A percentile compares a stretch with the other conserved stretches of the same genome.
Conservation (phyloP, 2,797 vertebrate species). For the Chloroceryle amazona region DNA sequence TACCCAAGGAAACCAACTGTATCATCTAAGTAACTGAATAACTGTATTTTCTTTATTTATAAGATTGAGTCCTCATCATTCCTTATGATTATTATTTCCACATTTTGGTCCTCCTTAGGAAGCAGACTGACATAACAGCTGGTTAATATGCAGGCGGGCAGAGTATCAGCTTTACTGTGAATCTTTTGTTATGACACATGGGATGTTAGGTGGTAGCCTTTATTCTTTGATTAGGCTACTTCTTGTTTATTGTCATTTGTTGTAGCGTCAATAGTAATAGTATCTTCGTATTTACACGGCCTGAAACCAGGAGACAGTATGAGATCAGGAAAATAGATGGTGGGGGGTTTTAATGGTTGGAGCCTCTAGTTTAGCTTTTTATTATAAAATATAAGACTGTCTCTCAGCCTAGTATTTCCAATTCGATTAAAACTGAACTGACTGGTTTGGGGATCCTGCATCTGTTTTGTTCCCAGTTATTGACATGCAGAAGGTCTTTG, state of each 20-base stretch:
- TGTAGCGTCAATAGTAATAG: not conserved
- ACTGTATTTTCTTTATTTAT: not conserved
- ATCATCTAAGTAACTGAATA: not conserved
- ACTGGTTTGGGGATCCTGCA: not conserved
- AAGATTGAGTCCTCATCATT: not conserved
- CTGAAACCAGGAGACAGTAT: not conserved
- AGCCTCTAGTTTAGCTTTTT: not conserved
- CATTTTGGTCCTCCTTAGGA: not conserved
- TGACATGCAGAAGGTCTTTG: accelerated
- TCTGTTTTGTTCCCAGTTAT: not conserved
- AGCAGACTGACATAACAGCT: not conserved
- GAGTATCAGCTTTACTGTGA: not conserved
- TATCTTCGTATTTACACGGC: not conserved
- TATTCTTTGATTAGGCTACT: not conserved
- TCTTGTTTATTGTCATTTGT: not conserved
- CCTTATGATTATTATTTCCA: not conserved
- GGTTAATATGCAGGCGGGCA: not conserved
- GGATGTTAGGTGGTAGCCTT: not conserved
- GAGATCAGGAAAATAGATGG: not conserved
- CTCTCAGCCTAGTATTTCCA: not conserved
- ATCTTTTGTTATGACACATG: not conserved
- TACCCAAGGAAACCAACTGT: not conserved
- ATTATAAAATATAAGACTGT: not conserved
- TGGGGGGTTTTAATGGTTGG: not conserved
- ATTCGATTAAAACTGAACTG: not conserved